Evolutionary conservation across 2,797 vertebrate genomes (phyloP).

Genomic region (Tenualosa thibaudeaui): DNA sequence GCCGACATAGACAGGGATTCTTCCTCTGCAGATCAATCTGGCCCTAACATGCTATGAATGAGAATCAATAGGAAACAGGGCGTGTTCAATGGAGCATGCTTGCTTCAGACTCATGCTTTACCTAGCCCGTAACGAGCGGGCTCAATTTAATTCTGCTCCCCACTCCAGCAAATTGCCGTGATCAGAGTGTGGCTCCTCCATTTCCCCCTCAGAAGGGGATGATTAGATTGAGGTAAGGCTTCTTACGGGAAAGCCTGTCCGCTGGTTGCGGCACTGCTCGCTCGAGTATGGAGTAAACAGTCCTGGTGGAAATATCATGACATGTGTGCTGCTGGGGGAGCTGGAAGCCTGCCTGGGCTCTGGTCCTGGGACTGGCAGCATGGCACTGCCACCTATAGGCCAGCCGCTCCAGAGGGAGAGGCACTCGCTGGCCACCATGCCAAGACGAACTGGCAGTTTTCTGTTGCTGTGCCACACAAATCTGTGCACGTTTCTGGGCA

Average conservation of each 20-base stretch:
- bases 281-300: constrained; percentile 12
- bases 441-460: neutral
- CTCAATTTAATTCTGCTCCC: constrained; percentile 11
- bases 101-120: neutral
- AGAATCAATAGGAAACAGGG: constrained; percentile 64
- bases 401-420: neutral
- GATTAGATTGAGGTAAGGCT: constrained; percentile 3
- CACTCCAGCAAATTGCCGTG: constrained; percentile 1
- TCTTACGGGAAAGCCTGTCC: neutral
- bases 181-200: constrained; percentile 4
- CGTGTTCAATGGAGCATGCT: constrained; percentile 50
- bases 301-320: constrained; percentile 13
- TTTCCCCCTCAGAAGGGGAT: neutral
- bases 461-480: neutral
- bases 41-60: constrained; percentile 58
- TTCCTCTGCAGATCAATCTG: constrained; percentile 61
- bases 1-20: constrained; percentile 41
- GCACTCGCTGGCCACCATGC: neutral
- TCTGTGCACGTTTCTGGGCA: neutral
- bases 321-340: neutral
- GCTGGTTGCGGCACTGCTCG: neutral
- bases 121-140: neutral
- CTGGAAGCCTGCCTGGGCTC: neutral
- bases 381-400: constrained; percentile 62
- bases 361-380: constrained; percentile 53